A percentile compares a stretch with the other conserved stretches of the same genome.
Evolutionary conservation across 2,888 invertebrate species (phyloP).

Genomic region (Agrotis puta): DNA sequence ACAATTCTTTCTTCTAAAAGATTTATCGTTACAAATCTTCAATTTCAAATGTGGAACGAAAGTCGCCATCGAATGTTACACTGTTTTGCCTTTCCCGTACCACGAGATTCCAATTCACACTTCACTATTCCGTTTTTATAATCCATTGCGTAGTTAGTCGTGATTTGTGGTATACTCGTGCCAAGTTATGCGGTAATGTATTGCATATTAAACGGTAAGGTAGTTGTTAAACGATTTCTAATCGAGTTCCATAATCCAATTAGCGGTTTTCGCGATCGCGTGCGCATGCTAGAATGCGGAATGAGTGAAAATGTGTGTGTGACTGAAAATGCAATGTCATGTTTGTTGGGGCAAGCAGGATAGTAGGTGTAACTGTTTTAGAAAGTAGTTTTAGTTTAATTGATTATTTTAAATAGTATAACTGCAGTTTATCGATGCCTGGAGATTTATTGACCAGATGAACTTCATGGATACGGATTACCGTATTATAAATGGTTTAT

Average conservation of each 20-base stretch:
- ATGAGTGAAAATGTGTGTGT: conserved; percentile 63
- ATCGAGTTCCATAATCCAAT: conserved; percentile 62
- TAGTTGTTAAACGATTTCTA: conserved; percentile 59
- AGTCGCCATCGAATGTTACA: conserved; percentile 69
- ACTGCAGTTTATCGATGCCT: conserved; percentile 2
- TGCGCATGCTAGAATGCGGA: conserved; percentile 67
- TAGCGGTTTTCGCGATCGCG: conserved; percentile 64
- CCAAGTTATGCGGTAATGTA: conserved; percentile 59
- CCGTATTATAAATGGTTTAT: no score
- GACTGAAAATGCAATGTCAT: conserved; percentile 65
- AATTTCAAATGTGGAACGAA: conserved; percentile 77
- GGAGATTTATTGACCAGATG: background rate
- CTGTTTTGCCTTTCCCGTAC: conserved; percentile 66
- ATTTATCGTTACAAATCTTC: conserved; percentile 72
- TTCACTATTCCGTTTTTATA: conserved; percentile 3
- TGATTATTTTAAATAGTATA: conserved; percentile 18
- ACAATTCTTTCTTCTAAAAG: conserved; percentile 65
- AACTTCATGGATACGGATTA: no score
- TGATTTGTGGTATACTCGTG: conserved; percentile 2
- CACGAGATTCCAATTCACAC: conserved; percentile 6
- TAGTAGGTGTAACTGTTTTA: conserved; percentile 41
- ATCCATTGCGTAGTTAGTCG: conserved; percentile 57
- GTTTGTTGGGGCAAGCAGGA: conserved; percentile 41
- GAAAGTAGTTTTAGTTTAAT: conserved; percentile 50
- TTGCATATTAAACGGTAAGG: conserved; percentile 38